These are phyloP conservation scores for Syrphus vitripennis DNA, from an alignment of 2,888 invertebrate genomes.

Conservation along the genomic window DNA sequence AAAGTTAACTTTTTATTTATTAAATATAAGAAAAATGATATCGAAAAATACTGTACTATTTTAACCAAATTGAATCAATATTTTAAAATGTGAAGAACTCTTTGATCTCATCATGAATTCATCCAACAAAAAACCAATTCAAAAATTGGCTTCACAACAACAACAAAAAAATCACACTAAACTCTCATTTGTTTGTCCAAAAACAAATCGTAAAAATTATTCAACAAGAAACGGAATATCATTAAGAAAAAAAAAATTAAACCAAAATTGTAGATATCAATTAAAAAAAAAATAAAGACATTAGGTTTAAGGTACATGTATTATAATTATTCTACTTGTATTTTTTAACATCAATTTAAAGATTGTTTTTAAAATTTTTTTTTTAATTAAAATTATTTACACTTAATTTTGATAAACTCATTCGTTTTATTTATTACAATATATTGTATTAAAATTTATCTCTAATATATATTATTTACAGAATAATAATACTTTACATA, in stretches of 20 bases:
- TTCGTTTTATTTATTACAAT: slow-evolving; percentile 5
- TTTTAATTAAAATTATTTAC: slow-evolving; percentile 48
- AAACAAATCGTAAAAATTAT: neutral
- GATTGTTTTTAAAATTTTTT: slow-evolving; percentile 19
- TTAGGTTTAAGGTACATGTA: slow-evolving; percentile 68
- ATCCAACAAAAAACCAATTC: too few relatives aligned
- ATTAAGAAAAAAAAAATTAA: neutral
- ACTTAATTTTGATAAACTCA: slow-evolving; percentile 22
- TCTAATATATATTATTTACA: slow-evolving; percentile 37
- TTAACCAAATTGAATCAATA: too few relatives aligned
- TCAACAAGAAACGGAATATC: neutral
- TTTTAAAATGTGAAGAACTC: too few relatives aligned
- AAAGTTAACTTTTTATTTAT: too few relatives aligned
- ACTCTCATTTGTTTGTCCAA: neutral
- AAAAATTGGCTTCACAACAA: neutral
- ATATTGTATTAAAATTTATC: neutral
- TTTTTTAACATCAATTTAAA: slow-evolving; percentile 29
- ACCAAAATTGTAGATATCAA: neutral
- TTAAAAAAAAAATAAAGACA: slow-evolving; percentile 44
- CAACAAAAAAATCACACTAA: neutral
- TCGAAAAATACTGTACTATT: too few relatives aligned
- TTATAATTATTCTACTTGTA: slow-evolving; percentile 59
- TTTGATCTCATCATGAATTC: too few relatives aligned
- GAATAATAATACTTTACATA: slow-evolving; percentile 21
- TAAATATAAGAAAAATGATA: too few relatives aligned